Conservation (phyloP, 2,113 vertebrate genomes). For the Hydrolagus affinis region DNA sequence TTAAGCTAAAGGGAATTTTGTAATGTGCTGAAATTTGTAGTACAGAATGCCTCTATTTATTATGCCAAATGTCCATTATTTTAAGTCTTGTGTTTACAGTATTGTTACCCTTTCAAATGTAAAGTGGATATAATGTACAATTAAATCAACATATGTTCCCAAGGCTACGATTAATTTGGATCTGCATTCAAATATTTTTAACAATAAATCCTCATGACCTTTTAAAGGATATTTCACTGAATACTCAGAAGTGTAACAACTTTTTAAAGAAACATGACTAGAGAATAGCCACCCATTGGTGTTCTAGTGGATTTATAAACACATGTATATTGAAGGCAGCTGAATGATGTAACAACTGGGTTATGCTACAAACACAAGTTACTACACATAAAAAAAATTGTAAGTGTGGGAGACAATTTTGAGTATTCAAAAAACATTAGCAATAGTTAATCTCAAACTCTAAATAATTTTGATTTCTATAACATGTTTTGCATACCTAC, state of each 20-base stretch:
- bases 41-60: neutral
- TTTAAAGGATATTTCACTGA: neutral
- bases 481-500: slow-evolving; percentile 23
- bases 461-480: slow-evolving; percentile 16
- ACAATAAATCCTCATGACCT: neutral
- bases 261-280: neutral
- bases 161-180: neutral
- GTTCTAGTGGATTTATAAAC: neutral
- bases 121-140: slow-evolving; percentile 4
- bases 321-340: neutral
- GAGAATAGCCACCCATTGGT: neutral
- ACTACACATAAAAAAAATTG: neutral
- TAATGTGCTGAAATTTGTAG: neutral
- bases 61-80: neutral
- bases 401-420: neutral
- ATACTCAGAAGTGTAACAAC: neutral
- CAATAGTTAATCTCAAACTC: neutral
- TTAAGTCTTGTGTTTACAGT: neutral
- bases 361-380: slow-evolving; percentile 17
- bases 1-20: neutral
- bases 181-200: neutral
- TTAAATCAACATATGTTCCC: neutral
- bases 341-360: neutral
- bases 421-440: neutral
- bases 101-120: neutral